Base-by-base conservation (phyloP, 2,113 vertebrate genomes). In the Gnathonemus echidnorhynchus region DNA sequence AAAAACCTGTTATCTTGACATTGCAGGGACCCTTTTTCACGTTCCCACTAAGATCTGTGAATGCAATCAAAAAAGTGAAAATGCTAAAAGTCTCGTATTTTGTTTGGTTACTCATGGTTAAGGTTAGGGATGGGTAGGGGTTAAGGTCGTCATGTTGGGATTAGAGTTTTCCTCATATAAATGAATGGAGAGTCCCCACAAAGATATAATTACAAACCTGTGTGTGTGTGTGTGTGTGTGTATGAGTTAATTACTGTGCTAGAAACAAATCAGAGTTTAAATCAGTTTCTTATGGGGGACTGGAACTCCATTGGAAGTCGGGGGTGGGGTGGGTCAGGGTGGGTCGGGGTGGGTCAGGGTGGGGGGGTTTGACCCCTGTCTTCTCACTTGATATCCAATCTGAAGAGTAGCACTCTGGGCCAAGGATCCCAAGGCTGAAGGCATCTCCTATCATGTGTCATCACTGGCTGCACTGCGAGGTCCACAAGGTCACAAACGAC, bases 401-500 rank as follows among this genome's bases (percentile, higher is more conserved):
- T 92, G 86, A 74, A 70, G 80, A 93, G 89, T 90, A 89, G 89
- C 89, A 91, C 86, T 74, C 46, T 50, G 80, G 90, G 49, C 83
- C 83, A 66, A 85, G 87, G 56, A 77, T 70, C 56, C 77, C 62
- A 58, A 89, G 83, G 86, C 90, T 53, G 24, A 31, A 86, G 90
- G 58, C 90, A 56, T 85, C 85, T 88, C 93, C 87, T 90, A 92
- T 94, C 90, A 95, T 92, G 91, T 92, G 92, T 90, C 94, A 94
- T 95, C 93, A 91, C 92, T 93, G 91, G 92, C 88, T 92, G 92
- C 91, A 91, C 93, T 92, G 92, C 90, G 91, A 92, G 92, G 91
- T 94, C 92, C 92, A 92, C 91, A 58, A 87, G 94, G 95, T 95
- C 94, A 95, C 89, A 91, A 49, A 89, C 91, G 88, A 95, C 94